These are phyloP conservation scores for Synanthedon formicaeformis DNA, from an alignment of 2,888 invertebrate species.

Conservation along the genomic window DNA sequence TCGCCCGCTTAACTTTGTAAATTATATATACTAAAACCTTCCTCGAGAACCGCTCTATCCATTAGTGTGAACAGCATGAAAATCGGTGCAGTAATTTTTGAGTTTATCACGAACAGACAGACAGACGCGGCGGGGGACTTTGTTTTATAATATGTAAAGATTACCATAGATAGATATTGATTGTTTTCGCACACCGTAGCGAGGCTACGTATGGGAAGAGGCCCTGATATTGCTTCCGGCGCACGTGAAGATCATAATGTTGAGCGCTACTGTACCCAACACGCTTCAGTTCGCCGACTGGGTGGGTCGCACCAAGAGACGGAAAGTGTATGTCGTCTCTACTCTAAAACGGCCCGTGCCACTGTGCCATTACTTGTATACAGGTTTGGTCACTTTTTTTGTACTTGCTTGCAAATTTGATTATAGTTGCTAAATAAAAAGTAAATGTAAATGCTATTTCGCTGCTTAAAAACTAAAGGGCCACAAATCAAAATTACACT, in stretches of 20 bases:
- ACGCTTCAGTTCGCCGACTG: constrained; percentile 95
- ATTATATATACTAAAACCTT: no score
- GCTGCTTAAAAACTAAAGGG: no score
- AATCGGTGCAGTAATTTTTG: no score
- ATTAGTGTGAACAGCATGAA: no score
- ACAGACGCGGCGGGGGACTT: no score
- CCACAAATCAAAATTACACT: no score
- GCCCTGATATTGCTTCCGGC: constrained; percentile 94
- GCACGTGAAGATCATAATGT: constrained; percentile 95
- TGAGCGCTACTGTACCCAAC: constrained; percentile 99
- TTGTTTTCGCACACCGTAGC: constrained; percentile 41
- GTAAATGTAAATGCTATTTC: no score
- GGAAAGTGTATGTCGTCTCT: constrained; percentile 92
- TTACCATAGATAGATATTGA: no score
- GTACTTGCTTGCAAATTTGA: not conserved
- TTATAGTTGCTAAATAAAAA: not conserved
- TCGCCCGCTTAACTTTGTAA: no score
- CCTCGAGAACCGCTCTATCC: no score
- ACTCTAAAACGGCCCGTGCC: constrained; percentile 96
- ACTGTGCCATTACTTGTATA: constrained; percentile 92
- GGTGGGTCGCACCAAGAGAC: constrained; percentile 88
- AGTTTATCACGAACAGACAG: no score
- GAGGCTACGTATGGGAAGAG: constrained; percentile 99
- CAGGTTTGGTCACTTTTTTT: constrained; percentile 53
- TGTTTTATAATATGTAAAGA: no score